Evolutionary conservation across 2,888 invertebrate species (phyloP).

Genomic region (Diplazon laetatorius): DNA sequence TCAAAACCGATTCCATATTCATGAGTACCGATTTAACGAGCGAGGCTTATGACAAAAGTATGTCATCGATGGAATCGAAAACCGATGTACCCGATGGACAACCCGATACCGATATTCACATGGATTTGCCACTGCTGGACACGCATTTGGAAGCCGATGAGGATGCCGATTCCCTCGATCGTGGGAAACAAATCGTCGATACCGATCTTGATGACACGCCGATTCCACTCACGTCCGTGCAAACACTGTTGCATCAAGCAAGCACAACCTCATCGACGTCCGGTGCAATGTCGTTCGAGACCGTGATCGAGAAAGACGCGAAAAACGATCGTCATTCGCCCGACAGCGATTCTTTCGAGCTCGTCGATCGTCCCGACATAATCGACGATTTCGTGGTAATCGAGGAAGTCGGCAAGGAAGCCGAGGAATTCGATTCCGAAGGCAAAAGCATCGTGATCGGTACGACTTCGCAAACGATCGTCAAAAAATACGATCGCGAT

Average conservation of each 20-base stretch:
- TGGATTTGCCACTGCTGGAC: constrained; percentile 31
- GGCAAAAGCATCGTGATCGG: constrained; percentile 91
- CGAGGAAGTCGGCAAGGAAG: constrained; percentile 94
- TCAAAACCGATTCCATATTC: constrained; percentile 59
- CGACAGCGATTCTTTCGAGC: constrained; percentile 93
- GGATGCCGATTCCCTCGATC: constrained; percentile 39
- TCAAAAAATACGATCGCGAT: constrained; percentile 85
- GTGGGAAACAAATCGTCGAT: constrained; percentile 80
- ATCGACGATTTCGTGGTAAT: constrained; percentile 94
- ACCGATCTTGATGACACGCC: constrained; percentile 82
- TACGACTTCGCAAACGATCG: constrained; percentile 81
- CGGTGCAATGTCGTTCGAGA: constrained; percentile 77
- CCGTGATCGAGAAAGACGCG: constrained; percentile 78
- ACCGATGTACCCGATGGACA: constrained; percentile 83
- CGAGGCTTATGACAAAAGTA: constrained; percentile 59
- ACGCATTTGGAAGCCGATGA: constrained; percentile 30
- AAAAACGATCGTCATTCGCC: constrained; percentile 85
- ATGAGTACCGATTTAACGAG: constrained; percentile 60
- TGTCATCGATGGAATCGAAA: constrained; percentile 80
- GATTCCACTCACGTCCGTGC: constrained; percentile 80
- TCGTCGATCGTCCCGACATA: constrained; percentile 93
- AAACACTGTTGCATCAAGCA: constrained; percentile 75
- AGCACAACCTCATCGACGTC: constrained; percentile 81
- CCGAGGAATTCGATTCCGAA: constrained; percentile 91
- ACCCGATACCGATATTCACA: constrained; percentile 32